Evolutionary conservation across 2,797 vertebrate genomes (phyloP).

Genomic region (Gambelia wislizenii): DNA sequence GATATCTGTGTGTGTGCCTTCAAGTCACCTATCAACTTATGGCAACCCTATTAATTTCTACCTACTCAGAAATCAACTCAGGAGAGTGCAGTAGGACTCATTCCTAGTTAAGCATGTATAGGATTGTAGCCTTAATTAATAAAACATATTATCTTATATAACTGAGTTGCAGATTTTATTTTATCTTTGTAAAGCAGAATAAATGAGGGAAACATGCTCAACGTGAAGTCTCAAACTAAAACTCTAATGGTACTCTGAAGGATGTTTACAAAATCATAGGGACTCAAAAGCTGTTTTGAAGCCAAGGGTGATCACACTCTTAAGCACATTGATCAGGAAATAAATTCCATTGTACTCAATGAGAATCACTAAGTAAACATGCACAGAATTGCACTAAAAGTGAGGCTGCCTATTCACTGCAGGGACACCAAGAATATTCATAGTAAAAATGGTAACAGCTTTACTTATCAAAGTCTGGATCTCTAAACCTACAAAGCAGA

Average conservation of each 20-base stretch:
- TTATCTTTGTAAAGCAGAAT: background rate
- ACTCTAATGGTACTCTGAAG: background rate
- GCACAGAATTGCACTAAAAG: background rate
- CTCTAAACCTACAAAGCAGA: background rate
- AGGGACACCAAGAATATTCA: background rate
- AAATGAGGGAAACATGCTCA: background rate
- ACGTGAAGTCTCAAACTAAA: background rate
- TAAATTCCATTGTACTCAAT: background rate
- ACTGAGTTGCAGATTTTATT: background rate
- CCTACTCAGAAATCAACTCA: background rate
- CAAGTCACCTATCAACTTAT: too few species aligned
- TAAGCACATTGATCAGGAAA: background rate
- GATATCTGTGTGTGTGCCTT: background rate
- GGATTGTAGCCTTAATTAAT: background rate
- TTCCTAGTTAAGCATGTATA: background rate
- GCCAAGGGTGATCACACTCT: background rate
- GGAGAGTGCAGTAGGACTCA: background rate
- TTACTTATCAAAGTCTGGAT: background rate
- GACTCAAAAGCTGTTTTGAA: background rate
- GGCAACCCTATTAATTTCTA: too few species aligned
- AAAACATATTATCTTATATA: background rate
- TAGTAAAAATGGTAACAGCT: background rate
- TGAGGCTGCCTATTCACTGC: background rate
- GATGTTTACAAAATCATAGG: background rate
- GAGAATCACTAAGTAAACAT: background rate